Percentiles rank a stretch among this genome's conserved stretches.
Conservation (phyloP, 53 echinoderm and acorn worm genomes). For the Patiria pectinifera region DNA sequence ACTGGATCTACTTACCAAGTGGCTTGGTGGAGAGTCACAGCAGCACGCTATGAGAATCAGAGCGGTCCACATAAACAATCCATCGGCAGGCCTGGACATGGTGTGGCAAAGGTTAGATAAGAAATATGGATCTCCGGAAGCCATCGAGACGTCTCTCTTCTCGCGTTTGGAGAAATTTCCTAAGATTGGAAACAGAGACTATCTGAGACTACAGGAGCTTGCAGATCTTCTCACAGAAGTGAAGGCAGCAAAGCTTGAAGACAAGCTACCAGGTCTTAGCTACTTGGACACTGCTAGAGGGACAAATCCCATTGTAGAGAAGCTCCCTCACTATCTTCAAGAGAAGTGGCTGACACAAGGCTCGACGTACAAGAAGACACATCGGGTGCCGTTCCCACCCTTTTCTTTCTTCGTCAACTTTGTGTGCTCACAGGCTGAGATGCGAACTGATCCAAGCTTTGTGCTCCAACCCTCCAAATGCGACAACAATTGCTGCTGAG, state of each 20-base stretch:
- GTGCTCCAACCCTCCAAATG: neutral
- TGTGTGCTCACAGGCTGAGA: conserved; percentile 37
- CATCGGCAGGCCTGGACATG: conserved; percentile 11
- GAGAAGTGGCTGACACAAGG: conserved; percentile 68
- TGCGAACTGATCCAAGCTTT: conserved; percentile 60
- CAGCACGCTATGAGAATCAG: conserved; percentile 28
- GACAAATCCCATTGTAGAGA: conserved; percentile 49
- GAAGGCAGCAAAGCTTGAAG: conserved; percentile 30
- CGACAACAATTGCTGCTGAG: neutral
- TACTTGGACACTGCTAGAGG: conserved; percentile 65
- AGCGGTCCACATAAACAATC: conserved; percentile 48
- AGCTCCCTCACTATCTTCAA: conserved; percentile 58
- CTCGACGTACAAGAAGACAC: conserved; percentile 44
- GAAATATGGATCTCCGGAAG: conserved; percentile 64
- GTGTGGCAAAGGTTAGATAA: conserved; percentile 60
- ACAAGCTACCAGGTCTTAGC: conserved; percentile 51
- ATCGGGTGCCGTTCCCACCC: conserved; percentile 55
- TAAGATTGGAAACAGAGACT: conserved; percentile 1
- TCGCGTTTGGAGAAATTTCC: conserved; percentile 31
- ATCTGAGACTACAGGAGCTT: conserved; percentile 35
- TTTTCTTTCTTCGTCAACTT: conserved; percentile 58
- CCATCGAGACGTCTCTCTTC: conserved; percentile 31
- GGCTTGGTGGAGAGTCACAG: conserved; percentile 60
- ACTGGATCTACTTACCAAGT: conserved; percentile 60
- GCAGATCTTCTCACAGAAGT: conserved; percentile 54